A percentile compares a stretch with the other conserved stretches of the same genome.
Evolutionary conservation across 2,797 vertebrate genomes (phyloP).

Genomic region (Protonibea diacanthus): DNA sequence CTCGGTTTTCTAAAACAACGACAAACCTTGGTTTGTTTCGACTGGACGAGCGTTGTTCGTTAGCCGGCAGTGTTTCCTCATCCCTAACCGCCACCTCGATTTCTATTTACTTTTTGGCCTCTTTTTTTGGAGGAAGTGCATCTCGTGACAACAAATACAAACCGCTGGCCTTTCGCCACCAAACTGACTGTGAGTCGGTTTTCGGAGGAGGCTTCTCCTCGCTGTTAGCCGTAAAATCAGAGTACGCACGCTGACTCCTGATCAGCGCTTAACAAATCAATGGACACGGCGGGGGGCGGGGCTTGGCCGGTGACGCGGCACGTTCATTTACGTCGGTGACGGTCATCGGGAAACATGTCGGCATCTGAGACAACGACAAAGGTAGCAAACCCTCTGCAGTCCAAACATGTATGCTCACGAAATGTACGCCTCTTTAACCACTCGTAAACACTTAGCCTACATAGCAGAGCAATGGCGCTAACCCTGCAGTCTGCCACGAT

Average conservation of each 20-base stretch:
- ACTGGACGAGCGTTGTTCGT: background rate
- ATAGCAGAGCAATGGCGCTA: background rate
- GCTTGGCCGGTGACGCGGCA: constrained; percentile 8
- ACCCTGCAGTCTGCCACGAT: background rate
- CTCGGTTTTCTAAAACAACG: background rate
- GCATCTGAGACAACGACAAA: constrained; percentile 78
- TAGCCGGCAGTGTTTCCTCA: constrained; percentile 24
- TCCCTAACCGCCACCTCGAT: constrained; percentile 38
- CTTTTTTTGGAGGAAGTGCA: constrained; percentile 31
- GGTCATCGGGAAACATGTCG: constrained; percentile 80
- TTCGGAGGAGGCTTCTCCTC: background rate
- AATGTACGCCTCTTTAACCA: background rate
- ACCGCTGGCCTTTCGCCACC: background rate
- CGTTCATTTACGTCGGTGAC: constrained; percentile 45
- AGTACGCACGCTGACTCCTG: constrained; percentile 63
- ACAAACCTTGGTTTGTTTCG: background rate
- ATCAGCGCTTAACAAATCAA: constrained; percentile 60
- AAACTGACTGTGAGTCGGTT: constrained; percentile 73
- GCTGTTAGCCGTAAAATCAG: background rate
- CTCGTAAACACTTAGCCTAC: accelerated
- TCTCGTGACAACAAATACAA: constrained; percentile 53
- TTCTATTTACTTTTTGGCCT: constrained; percentile 78
- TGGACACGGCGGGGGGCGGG: constrained; percentile 36
- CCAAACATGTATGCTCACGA: background rate
- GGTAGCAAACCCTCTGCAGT: constrained; percentile 66